These are phyloP conservation scores for Hemiscyllium ocellatum DNA, from an alignment of 2,113 vertebrate species.

Conservation along the genomic window DNA sequence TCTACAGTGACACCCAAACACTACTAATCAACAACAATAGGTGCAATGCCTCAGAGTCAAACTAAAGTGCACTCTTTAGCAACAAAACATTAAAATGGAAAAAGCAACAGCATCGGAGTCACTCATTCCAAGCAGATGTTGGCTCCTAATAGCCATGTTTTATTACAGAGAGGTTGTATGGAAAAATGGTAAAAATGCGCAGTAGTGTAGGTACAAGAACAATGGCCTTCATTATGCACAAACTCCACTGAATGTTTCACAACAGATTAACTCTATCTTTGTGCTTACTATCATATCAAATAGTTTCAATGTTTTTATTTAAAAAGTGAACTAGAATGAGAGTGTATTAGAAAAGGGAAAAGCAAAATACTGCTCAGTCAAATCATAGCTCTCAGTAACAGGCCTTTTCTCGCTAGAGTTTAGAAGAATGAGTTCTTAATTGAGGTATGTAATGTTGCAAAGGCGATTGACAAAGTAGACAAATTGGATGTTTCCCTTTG, in stretches of 20 bases:
- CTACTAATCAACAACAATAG: conserved; percentile 19
- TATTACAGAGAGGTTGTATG: background rate
- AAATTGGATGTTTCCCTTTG: too few species aligned
- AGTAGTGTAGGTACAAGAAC: background rate
- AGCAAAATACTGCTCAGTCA: background rate
- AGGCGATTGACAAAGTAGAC: too few species aligned
- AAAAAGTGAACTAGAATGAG: background rate
- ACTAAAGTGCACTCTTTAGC: background rate
- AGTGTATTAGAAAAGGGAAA: background rate
- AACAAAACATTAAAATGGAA: background rate
- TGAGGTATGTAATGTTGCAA: too few species aligned
- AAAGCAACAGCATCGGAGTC: background rate
- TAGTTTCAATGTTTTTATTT: background rate
- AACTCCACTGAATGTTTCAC: background rate
- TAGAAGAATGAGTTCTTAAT: too few species aligned
- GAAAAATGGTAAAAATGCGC: background rate
- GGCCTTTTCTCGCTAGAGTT: too few species aligned
- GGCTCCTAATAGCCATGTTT: background rate
- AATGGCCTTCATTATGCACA: too few species aligned
- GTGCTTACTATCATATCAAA: background rate
- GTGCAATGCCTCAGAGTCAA: conserved; percentile 2
- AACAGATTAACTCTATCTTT: background rate
- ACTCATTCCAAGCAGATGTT: background rate
- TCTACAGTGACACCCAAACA: conserved; percentile 24
- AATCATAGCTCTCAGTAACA: background rate